Evolutionary conservation across 1,140 invertebrate genomes (phyloP), one percentile per base, ranked within the genome.

Genomic region (Chelonus insularis): DNA sequence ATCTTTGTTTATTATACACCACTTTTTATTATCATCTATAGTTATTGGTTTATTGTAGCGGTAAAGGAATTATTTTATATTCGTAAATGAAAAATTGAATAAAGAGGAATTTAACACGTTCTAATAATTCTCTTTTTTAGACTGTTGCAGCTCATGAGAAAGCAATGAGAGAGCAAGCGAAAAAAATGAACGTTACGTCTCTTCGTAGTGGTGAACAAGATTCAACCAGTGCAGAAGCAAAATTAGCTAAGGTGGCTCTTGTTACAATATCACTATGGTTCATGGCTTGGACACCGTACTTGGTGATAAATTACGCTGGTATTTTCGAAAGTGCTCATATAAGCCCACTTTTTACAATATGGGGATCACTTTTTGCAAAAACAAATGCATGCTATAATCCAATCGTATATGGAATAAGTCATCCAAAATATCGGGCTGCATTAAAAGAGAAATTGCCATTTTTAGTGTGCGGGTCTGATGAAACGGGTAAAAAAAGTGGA

Each of bases 261-360:
- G 88, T 87, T 72, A 91, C 89, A 62, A 88, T 91, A 60, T 84
- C 85, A 7, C 75, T 91, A 54, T 92, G 88, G 88, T 87, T 92
- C 75, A 83, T 90, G 75, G 89, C 89, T 14, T 90, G 89, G 89
- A 89, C 88, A 34, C 88, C 88, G 18, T 90, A 90, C 71, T 73
- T 84, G n/a, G 85, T 88, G 14, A 88, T 92, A 65, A 89, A 90
- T 71, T 88, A 86, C 70, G 82, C 86, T 14, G 89, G 88, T 52
- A 83, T 90, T 62, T 89, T 90, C 71, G 82, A 85, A 62, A 81
- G 78, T 21, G 79, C 81, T 47, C 82, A 83, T 54, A 85, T 91
- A 62, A 88, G 84, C 62, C 87, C 88, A 3, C 76, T 89, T 8
- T 83, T 83, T 50, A 87, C 87, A 25, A 88, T 88, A 73, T 88